These are phyloP conservation scores for Camptogramma bilineatum DNA, from an alignment of 2,888 invertebrate species.

Conservation along the genomic window DNA sequence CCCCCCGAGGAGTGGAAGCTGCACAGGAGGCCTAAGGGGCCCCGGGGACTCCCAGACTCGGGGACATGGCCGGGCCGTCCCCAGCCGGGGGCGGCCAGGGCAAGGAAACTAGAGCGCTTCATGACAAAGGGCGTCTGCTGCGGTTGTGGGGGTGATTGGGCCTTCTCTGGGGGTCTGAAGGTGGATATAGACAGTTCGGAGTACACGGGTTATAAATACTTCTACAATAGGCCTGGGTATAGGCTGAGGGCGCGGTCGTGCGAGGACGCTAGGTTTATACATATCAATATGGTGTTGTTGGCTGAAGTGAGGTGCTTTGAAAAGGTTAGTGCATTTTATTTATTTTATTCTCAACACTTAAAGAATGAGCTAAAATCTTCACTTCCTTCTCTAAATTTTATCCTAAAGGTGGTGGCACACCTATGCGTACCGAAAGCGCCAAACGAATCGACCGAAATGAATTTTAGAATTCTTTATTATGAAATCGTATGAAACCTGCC, in stretches of 20 bases:
- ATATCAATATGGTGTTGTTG: slow-evolving; percentile 87
- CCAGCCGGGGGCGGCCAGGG: slow-evolving; percentile 66
- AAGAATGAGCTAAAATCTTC: no score
- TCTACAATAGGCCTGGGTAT: slow-evolving; percentile 70
- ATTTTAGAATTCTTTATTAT: no score
- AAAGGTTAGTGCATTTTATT: slow-evolving; percentile 82
- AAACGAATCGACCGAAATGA: no score
- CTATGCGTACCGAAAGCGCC: no score
- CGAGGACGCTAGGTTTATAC: slow-evolving; percentile 88
- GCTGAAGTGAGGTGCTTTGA: slow-evolving; percentile 87
- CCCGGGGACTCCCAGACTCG: slow-evolving; percentile 55
- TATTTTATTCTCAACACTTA: background rate
- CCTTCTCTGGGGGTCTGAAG: slow-evolving; percentile 73
- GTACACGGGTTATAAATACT: slow-evolving; percentile 82
- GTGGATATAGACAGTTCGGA: slow-evolving; percentile 79
- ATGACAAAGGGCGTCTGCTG: slow-evolving; percentile 75
- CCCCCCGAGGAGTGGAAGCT: slow-evolving; percentile 79
- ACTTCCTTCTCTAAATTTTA: no score
- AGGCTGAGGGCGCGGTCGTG: slow-evolving; percentile 75
- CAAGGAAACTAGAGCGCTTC: slow-evolving; percentile 61
- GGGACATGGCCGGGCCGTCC: slow-evolving; percentile 84
- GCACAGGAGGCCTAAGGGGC: slow-evolving; percentile 67
- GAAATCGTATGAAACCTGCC: no score
- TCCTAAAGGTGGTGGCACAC: no score
- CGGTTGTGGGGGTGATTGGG: slow-evolving; percentile 80